phyloP scores from a whole-genome alignment of 2,888 invertebrate genomes.

The Cerastis leucographa region DNA sequence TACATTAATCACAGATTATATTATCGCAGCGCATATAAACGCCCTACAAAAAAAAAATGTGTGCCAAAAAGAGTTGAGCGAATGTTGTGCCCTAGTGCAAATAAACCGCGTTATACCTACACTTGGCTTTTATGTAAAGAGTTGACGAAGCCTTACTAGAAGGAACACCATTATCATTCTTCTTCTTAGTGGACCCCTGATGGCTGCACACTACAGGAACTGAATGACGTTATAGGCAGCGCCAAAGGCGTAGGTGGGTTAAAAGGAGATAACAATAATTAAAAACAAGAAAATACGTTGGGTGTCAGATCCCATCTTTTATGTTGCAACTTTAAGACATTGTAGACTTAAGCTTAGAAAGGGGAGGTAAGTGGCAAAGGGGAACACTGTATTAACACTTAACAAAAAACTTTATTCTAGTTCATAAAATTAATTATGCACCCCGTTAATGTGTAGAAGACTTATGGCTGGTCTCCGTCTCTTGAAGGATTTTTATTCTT shows the following conservation, averaged over 20 bases:
- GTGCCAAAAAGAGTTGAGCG: neutral
- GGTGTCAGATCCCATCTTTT: neutral
- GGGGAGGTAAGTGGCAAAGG: conserved; percentile 22
- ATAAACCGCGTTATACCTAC: too few species aligned
- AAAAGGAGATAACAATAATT: neutral
- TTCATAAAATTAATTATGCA: conserved; percentile 37
- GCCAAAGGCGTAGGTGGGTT: neutral
- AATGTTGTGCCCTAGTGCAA: too few species aligned
- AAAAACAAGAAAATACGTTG: neutral
- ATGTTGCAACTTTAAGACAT: neutral
- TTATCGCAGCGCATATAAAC: neutral
- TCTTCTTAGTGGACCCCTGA: neutral
- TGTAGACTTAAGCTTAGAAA: neutral
- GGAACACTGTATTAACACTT: conserved; percentile 32
- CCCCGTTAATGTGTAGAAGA: neutral
- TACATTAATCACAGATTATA: too few species aligned
- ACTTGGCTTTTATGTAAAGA: too few species aligned
- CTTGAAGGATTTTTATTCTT: neutral
- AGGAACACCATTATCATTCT: too few species aligned
- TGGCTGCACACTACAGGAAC: neutral
- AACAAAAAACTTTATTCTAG: conserved; percentile 30
- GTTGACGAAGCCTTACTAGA: too few species aligned
- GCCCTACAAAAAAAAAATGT: neutral
- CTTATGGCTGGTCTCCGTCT: neutral
- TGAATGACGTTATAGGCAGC: neutral